Conservation (phyloP, 1,140 invertebrate species). For the Sycophila sp. region DNA sequence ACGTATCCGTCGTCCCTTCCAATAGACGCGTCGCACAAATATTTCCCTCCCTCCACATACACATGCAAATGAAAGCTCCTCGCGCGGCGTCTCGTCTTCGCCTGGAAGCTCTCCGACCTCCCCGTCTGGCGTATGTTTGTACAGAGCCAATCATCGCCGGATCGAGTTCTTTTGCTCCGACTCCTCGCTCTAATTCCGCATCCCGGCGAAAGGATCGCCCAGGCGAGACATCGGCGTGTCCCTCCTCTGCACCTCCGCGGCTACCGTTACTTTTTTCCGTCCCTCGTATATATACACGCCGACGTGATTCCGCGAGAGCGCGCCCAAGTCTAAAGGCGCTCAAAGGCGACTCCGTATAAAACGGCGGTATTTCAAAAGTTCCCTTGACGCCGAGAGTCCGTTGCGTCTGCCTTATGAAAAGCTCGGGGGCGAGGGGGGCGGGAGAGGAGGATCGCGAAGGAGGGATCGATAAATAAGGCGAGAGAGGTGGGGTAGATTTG, state of each 20-base stretch:
- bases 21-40: background rate
- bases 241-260: background rate
- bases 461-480: slow-evolving; percentile 14
- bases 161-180: background rate
- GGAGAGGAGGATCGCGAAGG: background rate
- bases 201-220: background rate
- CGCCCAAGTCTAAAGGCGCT: background rate
- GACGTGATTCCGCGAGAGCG: background rate
- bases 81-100: no score
- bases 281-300: background rate
- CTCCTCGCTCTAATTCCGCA: slow-evolving; percentile 18
- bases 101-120: slow-evolving; percentile 8
- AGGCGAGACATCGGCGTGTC: background rate
- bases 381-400: background rate
- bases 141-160: slow-evolving; percentile 40
- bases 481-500: background rate
- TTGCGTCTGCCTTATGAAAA: background rate
- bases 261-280: slow-evolving; percentile 24
- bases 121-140: slow-evolving; percentile 37
- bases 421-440: background rate
- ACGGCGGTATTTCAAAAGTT: slow-evolving; percentile 1
- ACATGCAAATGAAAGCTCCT: slow-evolving; percentile 31
- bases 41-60: slow-evolving; percentile 33
- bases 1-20: background rate
- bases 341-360: background rate